phyloP scores from a whole-genome alignment of 2,888 invertebrate species.

The Metallyticus violacea region DNA sequence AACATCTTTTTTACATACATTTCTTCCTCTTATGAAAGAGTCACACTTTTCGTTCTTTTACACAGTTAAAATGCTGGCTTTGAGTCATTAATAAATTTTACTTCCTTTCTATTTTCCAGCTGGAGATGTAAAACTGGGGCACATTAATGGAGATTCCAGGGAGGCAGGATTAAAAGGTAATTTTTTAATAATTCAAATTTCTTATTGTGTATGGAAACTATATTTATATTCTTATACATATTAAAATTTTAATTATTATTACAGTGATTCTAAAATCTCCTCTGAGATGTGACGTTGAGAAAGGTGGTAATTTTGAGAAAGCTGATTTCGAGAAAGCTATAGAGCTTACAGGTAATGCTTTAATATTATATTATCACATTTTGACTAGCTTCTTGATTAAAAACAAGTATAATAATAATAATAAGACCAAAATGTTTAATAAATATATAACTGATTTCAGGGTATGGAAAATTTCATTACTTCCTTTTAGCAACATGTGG shows the following conservation, averaged over 20 bases:
- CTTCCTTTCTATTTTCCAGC: slow-evolving; percentile 51
- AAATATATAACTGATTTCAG: slow-evolving; percentile 45
- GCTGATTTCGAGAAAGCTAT: slow-evolving; percentile 87
- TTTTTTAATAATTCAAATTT: slow-evolving; percentile 28
- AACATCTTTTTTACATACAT: too few relatives aligned
- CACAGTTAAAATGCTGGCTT: too few relatives aligned
- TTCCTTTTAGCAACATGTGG: slow-evolving; percentile 87
- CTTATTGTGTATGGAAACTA: too few relatives aligned
- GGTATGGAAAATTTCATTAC: slow-evolving; percentile 88
- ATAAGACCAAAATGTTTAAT: background rate
- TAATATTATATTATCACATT: too few relatives aligned
- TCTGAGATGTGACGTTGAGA: slow-evolving; percentile 62
- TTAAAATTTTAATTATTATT: slow-evolving; percentile 38
- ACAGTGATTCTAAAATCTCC: slow-evolving; percentile 56
- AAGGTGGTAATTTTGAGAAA: slow-evolving; percentile 61
- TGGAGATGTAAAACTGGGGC: slow-evolving; percentile 86
- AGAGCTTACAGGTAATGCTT: slow-evolving; percentile 67
- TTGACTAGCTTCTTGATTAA: too few relatives aligned
- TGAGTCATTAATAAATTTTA: too few relatives aligned
- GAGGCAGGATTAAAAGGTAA: slow-evolving; percentile 62
- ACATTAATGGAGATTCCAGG: slow-evolving; percentile 77
- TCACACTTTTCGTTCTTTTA: too few relatives aligned
- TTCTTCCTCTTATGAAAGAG: too few relatives aligned
- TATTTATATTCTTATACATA: background rate
- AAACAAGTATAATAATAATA: too few relatives aligned